phyloP scores from a whole-genome alignment of 1,140 invertebrate genomes.

The Habropoda laboriosa region DNA sequence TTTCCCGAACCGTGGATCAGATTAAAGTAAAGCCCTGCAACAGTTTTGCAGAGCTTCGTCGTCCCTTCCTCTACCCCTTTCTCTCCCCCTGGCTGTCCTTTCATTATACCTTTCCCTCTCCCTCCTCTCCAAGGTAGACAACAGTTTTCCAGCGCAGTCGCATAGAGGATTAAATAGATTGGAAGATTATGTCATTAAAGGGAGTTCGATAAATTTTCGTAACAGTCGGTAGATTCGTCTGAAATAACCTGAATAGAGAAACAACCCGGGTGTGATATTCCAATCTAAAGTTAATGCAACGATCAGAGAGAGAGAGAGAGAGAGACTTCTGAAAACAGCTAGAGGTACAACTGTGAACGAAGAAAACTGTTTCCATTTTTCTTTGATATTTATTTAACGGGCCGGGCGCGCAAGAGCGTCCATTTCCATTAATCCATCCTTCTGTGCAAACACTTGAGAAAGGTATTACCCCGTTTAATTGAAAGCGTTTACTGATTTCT shows the following conservation, averaged over 20 bases:
- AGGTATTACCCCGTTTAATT: slow-evolving; percentile 26
- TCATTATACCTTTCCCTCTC: neutral
- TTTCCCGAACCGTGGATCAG: slow-evolving; percentile 58
- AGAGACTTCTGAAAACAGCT: neutral
- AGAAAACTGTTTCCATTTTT: slow-evolving; percentile 33
- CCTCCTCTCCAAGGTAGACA: neutral
- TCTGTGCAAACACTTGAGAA: slow-evolving; percentile 20
- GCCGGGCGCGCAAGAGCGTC: neutral
- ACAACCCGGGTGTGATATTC: neutral
- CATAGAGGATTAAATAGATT: slow-evolving; percentile 22
- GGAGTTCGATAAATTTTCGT: slow-evolving; percentile 17
- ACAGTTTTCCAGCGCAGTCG: neutral
- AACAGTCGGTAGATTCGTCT: neutral
- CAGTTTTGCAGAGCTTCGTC: slow-evolving; percentile 49
- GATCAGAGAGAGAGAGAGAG: too few species aligned
- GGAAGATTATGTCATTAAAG: slow-evolving; percentile 20
- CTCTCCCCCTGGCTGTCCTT: neutral
- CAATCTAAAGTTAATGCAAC: slow-evolving; percentile 11
- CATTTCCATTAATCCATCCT: slow-evolving; percentile 33
- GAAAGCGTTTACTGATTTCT: slow-evolving; percentile 38
- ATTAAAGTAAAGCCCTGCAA: slow-evolving; percentile 61
- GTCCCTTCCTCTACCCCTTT: too few species aligned
- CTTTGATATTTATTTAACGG: slow-evolving; percentile 29
- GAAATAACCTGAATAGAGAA: neutral
- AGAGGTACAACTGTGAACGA: neutral